A percentile compares a stretch with the other conserved stretches of the same genome.
phyloP scores from a whole-genome alignment of 2,113 vertebrate genomes.

The Murina feae region DNA sequence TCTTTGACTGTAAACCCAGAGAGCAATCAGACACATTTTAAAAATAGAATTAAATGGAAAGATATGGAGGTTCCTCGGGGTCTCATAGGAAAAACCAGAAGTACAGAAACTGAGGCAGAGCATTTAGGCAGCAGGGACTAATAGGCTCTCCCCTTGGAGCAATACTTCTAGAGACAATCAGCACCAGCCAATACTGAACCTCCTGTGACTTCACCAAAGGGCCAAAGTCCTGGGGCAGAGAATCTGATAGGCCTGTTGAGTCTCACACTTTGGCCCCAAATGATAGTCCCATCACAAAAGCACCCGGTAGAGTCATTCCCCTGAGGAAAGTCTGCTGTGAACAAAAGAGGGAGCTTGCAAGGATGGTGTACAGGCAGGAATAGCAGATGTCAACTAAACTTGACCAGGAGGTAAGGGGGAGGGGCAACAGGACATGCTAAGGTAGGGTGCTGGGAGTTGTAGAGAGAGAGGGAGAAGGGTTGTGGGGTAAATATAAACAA shows the following conservation, averaged over 20 bases:
- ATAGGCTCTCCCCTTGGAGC: neutral
- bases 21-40: neutral
- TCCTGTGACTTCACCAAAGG: neutral
- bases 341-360: neutral
- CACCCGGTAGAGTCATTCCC: accelerated
- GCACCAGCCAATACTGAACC: neutral
- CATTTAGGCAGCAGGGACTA: neutral
- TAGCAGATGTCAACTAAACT: neutral
- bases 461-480: neutral
- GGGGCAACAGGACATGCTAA: neutral
- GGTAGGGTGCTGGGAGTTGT: neutral
- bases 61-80: neutral
- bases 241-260: neutral
- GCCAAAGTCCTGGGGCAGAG: neutral
- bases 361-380: neutral
- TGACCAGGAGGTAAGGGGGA: neutral
- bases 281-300: neutral
- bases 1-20: neutral
- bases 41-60: neutral
- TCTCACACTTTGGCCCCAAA: neutral
- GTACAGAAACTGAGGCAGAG: neutral
- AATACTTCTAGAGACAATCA: neutral
- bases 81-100: neutral
- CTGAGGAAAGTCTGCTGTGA: neutral
- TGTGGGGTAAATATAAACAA: neutral